Percentiles rank a stretch among this genome's conserved stretches.
These are phyloP conservation scores for Oxystoma pomonae DNA, from an alignment of 2,888 invertebrate genomes.

Conservation along the genomic window DNA sequence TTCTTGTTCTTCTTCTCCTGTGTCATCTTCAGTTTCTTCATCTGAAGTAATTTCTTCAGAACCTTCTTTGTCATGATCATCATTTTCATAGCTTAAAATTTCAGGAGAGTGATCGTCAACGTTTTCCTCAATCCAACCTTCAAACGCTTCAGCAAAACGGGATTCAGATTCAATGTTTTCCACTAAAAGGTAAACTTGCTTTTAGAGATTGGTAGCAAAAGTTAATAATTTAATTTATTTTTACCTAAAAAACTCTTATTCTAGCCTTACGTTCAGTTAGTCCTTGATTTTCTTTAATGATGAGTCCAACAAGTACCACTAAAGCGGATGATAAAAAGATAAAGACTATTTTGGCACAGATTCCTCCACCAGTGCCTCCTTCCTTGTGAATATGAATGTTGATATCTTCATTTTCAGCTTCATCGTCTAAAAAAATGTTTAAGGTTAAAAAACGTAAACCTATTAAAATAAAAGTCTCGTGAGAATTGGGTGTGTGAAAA, in stretches of 20 bases:
- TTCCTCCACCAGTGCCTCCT: constrained; percentile 73
- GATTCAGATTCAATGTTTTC: constrained; percentile 49
- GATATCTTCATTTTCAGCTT: constrained; percentile 55
- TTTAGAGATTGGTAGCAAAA: too few relatives aligned
- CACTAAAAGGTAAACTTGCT: constrained; percentile 10
- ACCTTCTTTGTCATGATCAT: constrained; percentile 50
- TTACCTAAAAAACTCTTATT: too few relatives aligned
- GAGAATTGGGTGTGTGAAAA: too few relatives aligned
- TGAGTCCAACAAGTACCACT: constrained; percentile 68
- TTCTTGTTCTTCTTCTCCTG: constrained; percentile 28
- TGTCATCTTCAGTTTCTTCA: constrained; percentile 28
- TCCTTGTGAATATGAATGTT: constrained; percentile 76
- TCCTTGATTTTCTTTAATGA: constrained; percentile 76
- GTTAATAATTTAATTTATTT: too few relatives aligned
- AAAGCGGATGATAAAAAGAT: constrained; percentile 70
- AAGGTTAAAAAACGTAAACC: too few relatives aligned
- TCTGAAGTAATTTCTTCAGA: too few relatives aligned
- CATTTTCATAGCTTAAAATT: constrained; percentile 46
- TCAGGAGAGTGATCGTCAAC: constrained; percentile 43
- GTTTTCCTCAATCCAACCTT: constrained; percentile 72
- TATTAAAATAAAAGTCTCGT: too few relatives aligned
- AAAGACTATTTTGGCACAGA: constrained; percentile 81
- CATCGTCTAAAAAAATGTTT: constrained; percentile 7
- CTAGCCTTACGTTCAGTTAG: constrained; percentile 66
- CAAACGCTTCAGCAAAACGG: constrained; percentile 68